Evolutionary conservation across 2,797 vertebrate species (phyloP), one percentile per base, ranked within the genome.

Genomic region (Hemitrygon akajei): DNA sequence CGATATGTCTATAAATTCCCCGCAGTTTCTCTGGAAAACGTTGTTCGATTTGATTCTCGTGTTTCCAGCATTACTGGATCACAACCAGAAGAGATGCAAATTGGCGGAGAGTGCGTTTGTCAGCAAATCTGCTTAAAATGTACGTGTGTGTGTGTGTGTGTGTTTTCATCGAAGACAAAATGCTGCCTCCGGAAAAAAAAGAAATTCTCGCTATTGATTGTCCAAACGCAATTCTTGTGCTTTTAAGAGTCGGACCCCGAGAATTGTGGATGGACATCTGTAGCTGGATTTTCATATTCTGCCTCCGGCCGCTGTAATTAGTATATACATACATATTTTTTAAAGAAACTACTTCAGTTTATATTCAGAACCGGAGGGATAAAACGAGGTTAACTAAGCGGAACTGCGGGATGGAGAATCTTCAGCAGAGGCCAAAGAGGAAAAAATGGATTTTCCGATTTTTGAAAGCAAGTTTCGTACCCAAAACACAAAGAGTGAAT

Each of bases 191-290:
- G 2, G n/a, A 20, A 75, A 40, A 75, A 30, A 87, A 91, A 27
- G 96, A 97, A 97, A 93, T 97, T 97, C 96, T 97, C 97, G 97
- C 97, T 96, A 95, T 97, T 99, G 99, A 99, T 99, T 99, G 99
- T 99, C 99, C 99, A 99, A 99, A 99, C 98, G 99, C 99, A 99
- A 99, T 99, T 99, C 98, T 99, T 99, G 99, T 98, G 97, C 97
- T 96, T 97, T 97, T 97, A 97, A 97, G 96, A 96, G 96, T 94
- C 96, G 95, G 96, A 97, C 97, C 97, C 97, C 98, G 98, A 99
- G 99, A 99, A 99, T 99, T 99, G 99, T 99, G 98, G 97, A 97
- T 99, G 99, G 99, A 99, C 99, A 99, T 99, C 99, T 98, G 98
- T 99, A 98, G 98, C 98, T 98, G 97, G 98, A 97, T 96, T 97